Base-by-base conservation (phyloP, 1,140 invertebrate genomes). In the Drosophila guanche region DNA sequence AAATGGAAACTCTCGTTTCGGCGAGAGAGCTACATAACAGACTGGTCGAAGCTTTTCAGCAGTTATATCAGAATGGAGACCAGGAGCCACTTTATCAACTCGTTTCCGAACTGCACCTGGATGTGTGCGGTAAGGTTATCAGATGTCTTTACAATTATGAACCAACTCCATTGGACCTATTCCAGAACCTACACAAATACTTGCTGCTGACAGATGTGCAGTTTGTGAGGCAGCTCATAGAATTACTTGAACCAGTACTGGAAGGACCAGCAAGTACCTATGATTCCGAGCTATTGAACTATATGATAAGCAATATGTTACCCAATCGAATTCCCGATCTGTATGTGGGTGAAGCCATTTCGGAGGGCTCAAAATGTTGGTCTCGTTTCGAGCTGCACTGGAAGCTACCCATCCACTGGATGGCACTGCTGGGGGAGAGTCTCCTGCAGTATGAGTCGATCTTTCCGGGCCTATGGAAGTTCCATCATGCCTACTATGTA, bases 401-500 rank as follows among this genome's bases (percentile, higher is more conserved):
- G 59, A 48, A 22, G 1, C 25, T 63, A 3, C 40, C 56, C 1
- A 2, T 4, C 1, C 43, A 60, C 12, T 85, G 76, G 72, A 10
- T 0, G 3, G 53, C 63, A 0, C 25, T 85, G 0, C 10, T 85
- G 2, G 72, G 63, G 0, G 7, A 43, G 2, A 20, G 62, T 4
- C 5, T 58, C 3, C 1, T 10, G 3, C 40, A 42, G 1, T 86
- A 86, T 25, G 65, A 58, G 1, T 2, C 2, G 0, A 60, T 66
- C 8, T 85, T 58, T 2, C 5, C 4, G 0, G 27, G 33, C 3
- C 16, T 85, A 4, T 85, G 80, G 81, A 62, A 52, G 20, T 52
- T 85, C 8, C 77, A 86, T 42, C 56, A 62, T 5, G 59, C 57
- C 0, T 10, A 80, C 23, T 86, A 80, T 29, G 59, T 84, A n/a